phyloP scores from a whole-genome alignment of 1,140 invertebrate species.

The Schlechtendalia chinensis region DNA sequence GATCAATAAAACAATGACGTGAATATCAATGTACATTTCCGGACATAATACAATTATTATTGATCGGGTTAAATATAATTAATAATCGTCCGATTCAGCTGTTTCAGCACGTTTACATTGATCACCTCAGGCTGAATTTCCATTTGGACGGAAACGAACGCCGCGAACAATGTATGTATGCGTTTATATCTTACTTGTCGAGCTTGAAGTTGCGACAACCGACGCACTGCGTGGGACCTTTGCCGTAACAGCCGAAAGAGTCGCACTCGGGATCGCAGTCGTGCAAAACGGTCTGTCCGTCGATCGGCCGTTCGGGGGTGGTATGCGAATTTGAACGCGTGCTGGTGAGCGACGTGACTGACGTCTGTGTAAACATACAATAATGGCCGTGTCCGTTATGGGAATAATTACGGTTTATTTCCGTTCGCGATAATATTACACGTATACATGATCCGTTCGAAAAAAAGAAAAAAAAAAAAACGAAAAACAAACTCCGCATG shows the following conservation, averaged over 20 bases:
- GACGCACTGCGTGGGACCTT: conserved; percentile 75
- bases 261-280: conserved; percentile 81
- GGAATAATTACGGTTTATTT: not conserved
- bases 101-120: no score
- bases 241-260: conserved; percentile 76
- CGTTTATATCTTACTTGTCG: conserved; percentile 65
- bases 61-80: no score
- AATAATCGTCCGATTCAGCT: no score
- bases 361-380: conserved; percentile 15
- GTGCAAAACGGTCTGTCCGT: conserved; percentile 64
- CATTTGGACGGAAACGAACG: no score
- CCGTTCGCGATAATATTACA: no score
- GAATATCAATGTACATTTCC: no score
- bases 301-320: conserved; percentile 54
- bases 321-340: conserved; percentile 56
- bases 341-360: conserved; percentile 38
- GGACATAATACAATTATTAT: no score
- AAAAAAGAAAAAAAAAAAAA: not conserved
- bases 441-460: no score
- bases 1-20: no score
- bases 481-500: not conserved
- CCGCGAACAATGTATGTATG: no score
- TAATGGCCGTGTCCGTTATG: not conserved
- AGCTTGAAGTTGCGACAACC: conserved; percentile 75
- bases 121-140: no score